Base-by-base conservation (phyloP, 2,797 vertebrate genomes). In the Pangasius sanitwongsei region DNA sequence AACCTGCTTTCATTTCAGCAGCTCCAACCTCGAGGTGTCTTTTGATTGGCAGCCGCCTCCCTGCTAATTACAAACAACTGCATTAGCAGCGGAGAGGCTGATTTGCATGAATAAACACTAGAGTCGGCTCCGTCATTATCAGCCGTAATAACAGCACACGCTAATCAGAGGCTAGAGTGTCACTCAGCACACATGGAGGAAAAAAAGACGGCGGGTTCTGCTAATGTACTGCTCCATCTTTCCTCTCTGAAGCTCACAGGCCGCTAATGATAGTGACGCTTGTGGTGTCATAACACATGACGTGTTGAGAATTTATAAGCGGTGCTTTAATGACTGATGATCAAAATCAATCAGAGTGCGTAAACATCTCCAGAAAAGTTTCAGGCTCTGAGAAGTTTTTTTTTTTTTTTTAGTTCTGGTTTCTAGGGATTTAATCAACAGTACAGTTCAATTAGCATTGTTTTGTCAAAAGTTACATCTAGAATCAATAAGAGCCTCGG, bases 1-100 rank as follows among this genome's bases (percentile, higher is more conserved):
- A 53, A 57, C 12, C 69, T 57, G 20, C 63, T 86, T 70, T 59
- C 18, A 61, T 44, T 72, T 55, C 74, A 53, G 89, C 86, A 86
- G 89, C 75, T 53, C 89, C 83, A 90, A 91, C 93, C 92, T 92
- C 77, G 88, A 91, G 91, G 87, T 92, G 77, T 91, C 90, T 91
- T 93, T 94, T 94, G 94, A 95, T 94, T 93, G 90, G 92, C 91
- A 88, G 86, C 90, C 85, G 89, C 89, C 85, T 89, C 89, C 92
- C 92, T 55, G 85, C 92, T 93, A 92, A 93, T 93, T 90, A 89
- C 82, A 87, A 93, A 92, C 86, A 92, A 84, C 90, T 93, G 88
- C 91, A 93, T 87, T 82, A 89, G 48, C 57, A 83, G 48, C 85
- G 74, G 78, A 86, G 89, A 75, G 70, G 75, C 88, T 92, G 74